Conservation (phyloP, 1,140 invertebrate species). For the Zaprionus ghesquierei region DNA sequence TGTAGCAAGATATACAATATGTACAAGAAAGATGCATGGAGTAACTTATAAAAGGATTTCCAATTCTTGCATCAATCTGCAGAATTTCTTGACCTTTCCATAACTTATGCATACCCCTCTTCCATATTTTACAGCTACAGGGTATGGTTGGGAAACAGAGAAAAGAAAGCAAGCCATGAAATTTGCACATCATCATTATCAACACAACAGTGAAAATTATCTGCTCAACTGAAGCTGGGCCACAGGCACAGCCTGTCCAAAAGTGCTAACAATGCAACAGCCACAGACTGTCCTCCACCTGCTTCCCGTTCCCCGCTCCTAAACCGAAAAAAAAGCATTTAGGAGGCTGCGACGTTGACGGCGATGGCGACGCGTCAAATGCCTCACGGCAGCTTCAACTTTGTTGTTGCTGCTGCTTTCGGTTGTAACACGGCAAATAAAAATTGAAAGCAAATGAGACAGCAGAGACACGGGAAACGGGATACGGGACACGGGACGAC, state of each 20-base stretch:
- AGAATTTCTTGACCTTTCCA: neutral
- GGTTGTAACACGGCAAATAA: constrained; percentile 76
- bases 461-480: constrained; percentile 54
- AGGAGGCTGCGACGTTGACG: constrained; percentile 35
- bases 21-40: neutral
- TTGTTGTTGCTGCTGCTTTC: constrained; percentile 53
- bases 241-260: constrained; percentile 39
- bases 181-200: constrained; percentile 78
- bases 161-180: constrained; percentile 45
- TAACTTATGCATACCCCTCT: neutral
- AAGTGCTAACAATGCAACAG: constrained; percentile 29
- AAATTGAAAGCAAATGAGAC: constrained; percentile 80
- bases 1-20: neutral
- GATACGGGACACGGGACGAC: neutral
- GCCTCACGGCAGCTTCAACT: constrained; percentile 69
- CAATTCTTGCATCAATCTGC: too few relatives aligned
- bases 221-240: constrained; percentile 63
- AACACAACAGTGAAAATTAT: constrained; percentile 77
- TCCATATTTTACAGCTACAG: neutral
- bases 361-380: constrained; percentile 70
- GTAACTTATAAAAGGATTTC: too few relatives aligned
- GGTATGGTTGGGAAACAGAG: constrained; percentile 1
- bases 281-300: constrained; percentile 24
- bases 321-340: constrained; percentile 49
- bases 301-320: neutral